Conservation (phyloP, 53 echinoderm and acorn worm genomes). For the Antedon mediterranea region DNA sequence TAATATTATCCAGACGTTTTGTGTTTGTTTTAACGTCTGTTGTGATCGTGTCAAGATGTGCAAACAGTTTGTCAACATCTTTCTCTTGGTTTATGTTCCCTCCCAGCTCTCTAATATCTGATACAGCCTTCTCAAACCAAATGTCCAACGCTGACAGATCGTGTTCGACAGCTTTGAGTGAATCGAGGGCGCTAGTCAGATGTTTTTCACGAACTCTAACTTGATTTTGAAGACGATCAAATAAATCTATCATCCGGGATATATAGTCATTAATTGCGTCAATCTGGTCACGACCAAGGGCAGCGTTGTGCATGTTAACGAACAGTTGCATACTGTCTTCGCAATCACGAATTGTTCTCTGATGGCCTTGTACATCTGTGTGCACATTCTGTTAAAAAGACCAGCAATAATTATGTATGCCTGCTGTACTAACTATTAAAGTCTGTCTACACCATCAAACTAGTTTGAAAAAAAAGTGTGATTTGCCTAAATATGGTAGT, state of each 20-base stretch:
- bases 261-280: constrained; percentile 72
- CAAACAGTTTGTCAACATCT: constrained; percentile 42
- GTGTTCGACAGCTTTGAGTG: constrained; percentile 41
- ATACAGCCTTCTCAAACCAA: constrained; percentile 58
- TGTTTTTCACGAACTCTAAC: constrained; percentile 73
- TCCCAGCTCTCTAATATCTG: constrained; percentile 26
- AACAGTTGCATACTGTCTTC: constrained; percentile 81
- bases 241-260: constrained; percentile 61
- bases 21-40: constrained; percentile 73
- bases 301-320: constrained; percentile 58
- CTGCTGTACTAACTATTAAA: too few relatives aligned
- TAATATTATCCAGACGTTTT: constrained; percentile 74
- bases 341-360: constrained; percentile 86
- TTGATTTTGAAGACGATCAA: constrained; percentile 53
- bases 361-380: constrained; percentile 55
- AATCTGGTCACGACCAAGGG: constrained; percentile 68
- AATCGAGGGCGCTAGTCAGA: constrained; percentile 49
- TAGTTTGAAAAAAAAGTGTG: too few relatives aligned
- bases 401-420: too few relatives aligned
- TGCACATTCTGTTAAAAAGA: constrained; percentile 41
- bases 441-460: too few relatives aligned
- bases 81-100: constrained; percentile 29
- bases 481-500: too few relatives aligned
- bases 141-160: constrained; percentile 63
- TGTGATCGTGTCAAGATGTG: constrained; percentile 44